A percentile compares a stretch with the other conserved stretches of the same genome.
Conservation (phyloP, 2,888 invertebrate species). For the Latrodectus hesperus region DNA sequence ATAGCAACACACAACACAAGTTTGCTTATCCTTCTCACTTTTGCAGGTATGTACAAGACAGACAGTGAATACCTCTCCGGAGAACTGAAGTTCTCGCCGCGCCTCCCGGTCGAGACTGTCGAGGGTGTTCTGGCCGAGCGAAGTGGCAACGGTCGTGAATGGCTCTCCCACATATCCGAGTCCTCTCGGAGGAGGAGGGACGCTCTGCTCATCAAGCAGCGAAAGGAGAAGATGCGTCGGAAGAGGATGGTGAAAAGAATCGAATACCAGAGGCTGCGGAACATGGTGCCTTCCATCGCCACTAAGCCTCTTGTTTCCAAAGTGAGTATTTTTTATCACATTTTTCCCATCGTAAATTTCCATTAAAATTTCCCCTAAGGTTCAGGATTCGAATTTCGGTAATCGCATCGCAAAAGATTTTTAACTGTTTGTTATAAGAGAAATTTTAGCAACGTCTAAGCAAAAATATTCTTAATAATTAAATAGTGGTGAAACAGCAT, state of each 20-base stretch:
- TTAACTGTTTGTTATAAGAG: background rate
- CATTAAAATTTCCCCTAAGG: background rate
- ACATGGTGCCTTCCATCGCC: slow-evolving; percentile 76
- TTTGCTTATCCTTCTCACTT: background rate
- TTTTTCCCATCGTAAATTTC: background rate
- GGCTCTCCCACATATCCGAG: slow-evolving; percentile 54
- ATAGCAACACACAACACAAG: too few species aligned
- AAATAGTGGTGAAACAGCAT: background rate
- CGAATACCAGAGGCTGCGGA: slow-evolving; percentile 75
- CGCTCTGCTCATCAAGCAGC: slow-evolving; percentile 36
- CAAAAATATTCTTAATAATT: background rate
- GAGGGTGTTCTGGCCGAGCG: slow-evolving; percentile 37
- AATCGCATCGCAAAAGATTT: background rate
- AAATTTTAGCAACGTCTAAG: too few species aligned
- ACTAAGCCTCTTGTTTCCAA: slow-evolving; percentile 75
- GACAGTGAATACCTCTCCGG: slow-evolving; percentile 9
- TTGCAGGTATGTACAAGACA: slow-evolving; percentile 18
- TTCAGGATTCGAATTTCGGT: background rate
- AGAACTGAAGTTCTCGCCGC: background rate
- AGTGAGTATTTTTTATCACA: slow-evolving; percentile 72
- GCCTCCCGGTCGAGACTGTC: background rate
- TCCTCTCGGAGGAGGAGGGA: slow-evolving; percentile 43
- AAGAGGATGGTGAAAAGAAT: slow-evolving; percentile 70
- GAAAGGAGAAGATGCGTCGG: slow-evolving; percentile 52
- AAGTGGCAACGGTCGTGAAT: slow-evolving; percentile 9